Evolutionary conservation across 2,888 invertebrate species (phyloP).

Genomic region (Thumatha senex): DNA sequence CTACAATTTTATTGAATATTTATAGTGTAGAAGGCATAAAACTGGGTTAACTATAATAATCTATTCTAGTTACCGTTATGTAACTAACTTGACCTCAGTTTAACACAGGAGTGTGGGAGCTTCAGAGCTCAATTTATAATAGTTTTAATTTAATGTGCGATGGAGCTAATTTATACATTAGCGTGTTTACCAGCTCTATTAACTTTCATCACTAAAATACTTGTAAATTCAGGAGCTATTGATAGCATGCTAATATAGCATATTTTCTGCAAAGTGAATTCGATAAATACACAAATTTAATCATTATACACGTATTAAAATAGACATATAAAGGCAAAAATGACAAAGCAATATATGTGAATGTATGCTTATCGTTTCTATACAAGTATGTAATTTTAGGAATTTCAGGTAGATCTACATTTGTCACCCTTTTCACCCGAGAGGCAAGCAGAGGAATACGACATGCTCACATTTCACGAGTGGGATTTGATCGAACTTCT

Average conservation of each 20-base stretch:
- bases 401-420: no score
- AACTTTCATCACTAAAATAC: slow-evolving; percentile 20
- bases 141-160: slow-evolving; percentile 17
- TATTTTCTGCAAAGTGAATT: no score
- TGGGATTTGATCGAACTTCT: no score
- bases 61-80: slow-evolving; percentile 11
- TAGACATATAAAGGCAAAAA: no score
- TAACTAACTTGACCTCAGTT: background rate
- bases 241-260: slow-evolving; percentile 2
- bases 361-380: no score
- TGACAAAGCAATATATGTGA: no score
- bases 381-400: no score
- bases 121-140: slow-evolving; percentile 11
- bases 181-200: slow-evolving; percentile 27
- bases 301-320: no score
- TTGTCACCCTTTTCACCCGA: no score
- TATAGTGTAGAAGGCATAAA: slow-evolving; percentile 4
- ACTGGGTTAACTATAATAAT: slow-evolving; percentile 12
- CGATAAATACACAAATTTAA: no score
- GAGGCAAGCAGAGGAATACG: no score
- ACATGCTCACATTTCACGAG: no score
- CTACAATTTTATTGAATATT: background rate
- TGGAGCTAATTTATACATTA: slow-evolving; percentile 29
- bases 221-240: slow-evolving; percentile 7
- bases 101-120: background rate